Evolutionary conservation across 2,888 invertebrate genomes (phyloP).

Genomic region (Lypha dubia): DNA sequence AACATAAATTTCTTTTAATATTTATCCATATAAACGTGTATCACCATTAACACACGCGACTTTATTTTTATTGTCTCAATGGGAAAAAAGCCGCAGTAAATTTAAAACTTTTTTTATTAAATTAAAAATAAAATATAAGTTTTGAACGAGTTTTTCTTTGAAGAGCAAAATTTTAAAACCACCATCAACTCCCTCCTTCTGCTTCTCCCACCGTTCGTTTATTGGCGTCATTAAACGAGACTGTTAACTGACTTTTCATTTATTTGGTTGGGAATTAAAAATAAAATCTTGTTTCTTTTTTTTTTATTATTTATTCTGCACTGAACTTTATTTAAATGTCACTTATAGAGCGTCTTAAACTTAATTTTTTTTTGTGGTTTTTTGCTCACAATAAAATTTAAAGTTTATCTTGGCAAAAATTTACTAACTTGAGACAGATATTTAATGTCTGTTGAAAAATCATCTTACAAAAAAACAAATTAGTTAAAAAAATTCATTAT

Average conservation of each 20-base stretch:
- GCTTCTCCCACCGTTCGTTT: neutral
- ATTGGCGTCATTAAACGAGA: neutral
- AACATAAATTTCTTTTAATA: slow-evolving; percentile 7
- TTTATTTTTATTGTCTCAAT: slow-evolving; percentile 5
- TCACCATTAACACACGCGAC: slow-evolving; percentile 15
- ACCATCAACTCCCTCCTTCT: neutral
- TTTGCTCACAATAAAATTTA: neutral
- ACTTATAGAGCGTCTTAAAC: slow-evolving; percentile 24
- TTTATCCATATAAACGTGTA: slow-evolving; percentile 38
- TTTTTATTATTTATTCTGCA: slow-evolving; percentile 20
- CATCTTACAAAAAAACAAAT: slow-evolving; percentile 1
- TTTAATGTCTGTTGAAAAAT: slow-evolving; percentile 5
- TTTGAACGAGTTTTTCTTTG: slow-evolving; percentile 56
- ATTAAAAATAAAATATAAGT: neutral
- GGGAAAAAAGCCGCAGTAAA: neutral
- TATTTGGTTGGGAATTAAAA: neutral
- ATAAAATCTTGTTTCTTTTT: slow-evolving; percentile 1
- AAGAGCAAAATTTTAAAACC: slow-evolving; percentile 7
- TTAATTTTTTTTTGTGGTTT: neutral
- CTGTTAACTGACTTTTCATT: slow-evolving; percentile 42
- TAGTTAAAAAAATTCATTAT: neutral
- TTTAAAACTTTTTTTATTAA: neutral
- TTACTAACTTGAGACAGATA: slow-evolving; percentile 4
- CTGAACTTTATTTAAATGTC: slow-evolving; percentile 68
- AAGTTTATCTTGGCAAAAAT: neutral